Conservation (phyloP, 64 coral and sea anemone species). For the Dendronephthya gigantea region DNA sequence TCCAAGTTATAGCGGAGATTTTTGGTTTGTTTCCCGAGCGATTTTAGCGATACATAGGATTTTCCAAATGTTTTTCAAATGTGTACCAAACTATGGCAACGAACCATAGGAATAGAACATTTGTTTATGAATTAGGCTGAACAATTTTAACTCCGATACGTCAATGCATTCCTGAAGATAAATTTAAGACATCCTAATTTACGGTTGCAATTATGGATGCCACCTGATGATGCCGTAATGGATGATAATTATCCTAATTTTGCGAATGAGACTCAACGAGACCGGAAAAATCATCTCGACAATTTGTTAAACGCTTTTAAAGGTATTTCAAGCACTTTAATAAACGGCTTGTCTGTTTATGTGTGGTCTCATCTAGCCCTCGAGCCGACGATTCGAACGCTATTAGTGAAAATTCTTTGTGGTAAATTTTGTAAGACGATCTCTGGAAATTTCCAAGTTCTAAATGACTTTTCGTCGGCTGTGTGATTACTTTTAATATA, state of each 20-base stretch:
- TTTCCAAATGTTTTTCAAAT: too few species aligned
- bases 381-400: too few species aligned
- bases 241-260: neutral
- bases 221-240: neutral
- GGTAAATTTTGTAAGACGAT: neutral
- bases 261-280: neutral
- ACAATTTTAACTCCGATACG: neutral
- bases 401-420: neutral
- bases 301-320: neutral
- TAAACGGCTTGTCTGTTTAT: neutral
- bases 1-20: too few species aligned
- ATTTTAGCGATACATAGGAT: too few species aligned
- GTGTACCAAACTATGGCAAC: too few species aligned
- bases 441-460: neutral
- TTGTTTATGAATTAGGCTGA: neutral
- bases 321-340: neutral
- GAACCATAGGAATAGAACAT: too few species aligned
- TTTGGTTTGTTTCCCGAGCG: too few species aligned
- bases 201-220: neutral
- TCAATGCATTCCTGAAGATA: too few species aligned
- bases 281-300: neutral
- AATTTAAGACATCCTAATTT: neutral
- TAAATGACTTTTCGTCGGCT: too few species aligned
- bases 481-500: too few species aligned
- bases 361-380: too few species aligned